phyloP scores from a whole-genome alignment of 2,888 invertebrate genomes.

The Rapana venosa region DNA sequence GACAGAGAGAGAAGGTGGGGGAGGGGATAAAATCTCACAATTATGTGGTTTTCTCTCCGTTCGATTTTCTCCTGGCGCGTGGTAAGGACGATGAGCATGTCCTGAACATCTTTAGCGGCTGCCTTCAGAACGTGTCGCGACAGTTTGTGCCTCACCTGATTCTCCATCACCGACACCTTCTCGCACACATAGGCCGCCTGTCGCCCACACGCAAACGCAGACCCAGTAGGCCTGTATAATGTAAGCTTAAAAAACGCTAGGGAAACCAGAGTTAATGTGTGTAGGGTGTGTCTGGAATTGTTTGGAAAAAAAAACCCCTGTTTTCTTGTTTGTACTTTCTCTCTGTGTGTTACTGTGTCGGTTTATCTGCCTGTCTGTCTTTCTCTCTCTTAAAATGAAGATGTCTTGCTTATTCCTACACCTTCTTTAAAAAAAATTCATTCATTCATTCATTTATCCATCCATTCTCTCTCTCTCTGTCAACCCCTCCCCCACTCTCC shows the following conservation, averaged over 20 bases:
- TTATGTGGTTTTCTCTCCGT: not conserved
- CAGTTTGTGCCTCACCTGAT: conserved; percentile 30
- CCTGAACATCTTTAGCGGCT: not conserved
- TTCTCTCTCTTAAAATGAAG: not conserved
- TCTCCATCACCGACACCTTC: conserved; percentile 31
- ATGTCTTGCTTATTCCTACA: not conserved
- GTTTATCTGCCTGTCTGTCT: not conserved
- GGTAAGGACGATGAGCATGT: not conserved
- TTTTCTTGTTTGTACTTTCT: not conserved
- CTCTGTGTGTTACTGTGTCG: not conserved
- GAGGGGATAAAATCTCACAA: not conserved
- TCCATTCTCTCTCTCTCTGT: not conserved
- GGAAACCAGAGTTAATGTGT: no score
- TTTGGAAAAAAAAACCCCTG: not conserved
- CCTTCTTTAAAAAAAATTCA: not conserved
- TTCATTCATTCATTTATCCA: not conserved
- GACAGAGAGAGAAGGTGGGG: no score
- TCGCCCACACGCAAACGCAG: not conserved
- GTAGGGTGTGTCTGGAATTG: no score
- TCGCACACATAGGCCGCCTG: conserved; percentile 37
- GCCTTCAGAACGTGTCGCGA: not conserved
- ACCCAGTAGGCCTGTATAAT: not conserved
- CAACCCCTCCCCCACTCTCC: no score
- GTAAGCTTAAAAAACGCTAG: no score
- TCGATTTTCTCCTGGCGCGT: not conserved